Evolutionary conservation across 1,140 invertebrate species (phyloP).

Genomic region (Thaumetopoea pityocampa): DNA sequence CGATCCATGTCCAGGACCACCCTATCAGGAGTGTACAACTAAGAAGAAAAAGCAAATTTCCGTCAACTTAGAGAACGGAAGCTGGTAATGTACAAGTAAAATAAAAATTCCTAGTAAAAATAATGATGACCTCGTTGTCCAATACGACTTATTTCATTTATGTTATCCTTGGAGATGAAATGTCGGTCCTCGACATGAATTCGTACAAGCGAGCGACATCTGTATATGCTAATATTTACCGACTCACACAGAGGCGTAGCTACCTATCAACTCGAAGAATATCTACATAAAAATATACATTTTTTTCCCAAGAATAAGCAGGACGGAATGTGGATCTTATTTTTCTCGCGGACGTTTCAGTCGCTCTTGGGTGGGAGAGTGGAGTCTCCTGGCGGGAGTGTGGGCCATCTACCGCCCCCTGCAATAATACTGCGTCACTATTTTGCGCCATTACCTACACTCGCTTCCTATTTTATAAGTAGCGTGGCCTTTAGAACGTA

Average conservation of each 20-base stretch:
- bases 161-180: too few species aligned
- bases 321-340: slow-evolving; percentile 70
- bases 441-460: slow-evolving; percentile 76
- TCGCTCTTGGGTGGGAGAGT: slow-evolving; percentile 48
- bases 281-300: slow-evolving; percentile 67
- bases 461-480: slow-evolving; percentile 74
- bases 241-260: slow-evolving; percentile 40
- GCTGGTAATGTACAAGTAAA: too few species aligned
- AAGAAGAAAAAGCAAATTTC: too few species aligned
- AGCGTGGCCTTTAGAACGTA: slow-evolving; percentile 45
- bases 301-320: slow-evolving; percentile 70
- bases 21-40: too few species aligned
- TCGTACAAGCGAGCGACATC: too few species aligned
- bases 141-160: too few species aligned
- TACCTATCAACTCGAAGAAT: slow-evolving; percentile 45
- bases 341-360: slow-evolving; percentile 73
- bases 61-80: too few species aligned
- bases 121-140: too few species aligned
- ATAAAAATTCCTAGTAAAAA: too few species aligned
- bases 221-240: slow-evolving; percentile 45
- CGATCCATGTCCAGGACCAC: too few species aligned
- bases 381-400: slow-evolving; percentile 27
- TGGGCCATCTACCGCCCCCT: slow-evolving; percentile 51
- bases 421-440: slow-evolving; percentile 76
- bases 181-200: slow-evolving; percentile 20